phyloP scores from a whole-genome alignment of 2,888 invertebrate genomes.

The Stenurella melanura region DNA sequence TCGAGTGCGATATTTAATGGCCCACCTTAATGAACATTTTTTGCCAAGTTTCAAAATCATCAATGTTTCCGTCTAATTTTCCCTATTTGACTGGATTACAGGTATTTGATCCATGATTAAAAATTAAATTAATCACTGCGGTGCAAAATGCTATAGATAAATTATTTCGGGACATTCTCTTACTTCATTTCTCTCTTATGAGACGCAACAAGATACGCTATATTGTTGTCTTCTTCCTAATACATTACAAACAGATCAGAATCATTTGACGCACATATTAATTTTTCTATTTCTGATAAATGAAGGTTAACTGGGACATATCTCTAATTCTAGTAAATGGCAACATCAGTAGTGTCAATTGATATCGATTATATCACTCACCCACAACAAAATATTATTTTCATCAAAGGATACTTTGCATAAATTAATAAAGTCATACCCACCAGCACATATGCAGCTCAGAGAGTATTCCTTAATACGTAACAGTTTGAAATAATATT shows the following conservation, averaged over 20 bases:
- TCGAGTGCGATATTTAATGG: no score
- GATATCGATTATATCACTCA: background rate
- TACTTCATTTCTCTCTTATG: background rate
- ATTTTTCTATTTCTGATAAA: background rate
- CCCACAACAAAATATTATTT: conserved; percentile 1
- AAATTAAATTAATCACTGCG: no score
- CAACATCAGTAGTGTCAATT: background rate
- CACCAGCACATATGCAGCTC: background rate
- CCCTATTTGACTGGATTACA: no score
- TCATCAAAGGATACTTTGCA: conserved; percentile 3
- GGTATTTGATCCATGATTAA: no score
- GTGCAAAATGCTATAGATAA: no score
- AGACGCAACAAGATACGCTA: background rate
- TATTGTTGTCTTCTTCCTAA: background rate
- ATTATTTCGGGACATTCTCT: background rate
- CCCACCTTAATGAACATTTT: no score
- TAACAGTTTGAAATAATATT: conserved; percentile 10
- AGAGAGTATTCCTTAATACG: background rate
- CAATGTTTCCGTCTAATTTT: no score
- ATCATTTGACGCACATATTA: background rate
- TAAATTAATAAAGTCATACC: background rate
- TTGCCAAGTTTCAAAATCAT: no score
- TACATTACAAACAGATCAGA: background rate
- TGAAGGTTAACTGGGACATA: conserved; percentile 1
- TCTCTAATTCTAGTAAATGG: background rate